Evolutionary conservation across 2,888 invertebrate genomes (phyloP).

Genomic region (Heliothis peltigera): DNA sequence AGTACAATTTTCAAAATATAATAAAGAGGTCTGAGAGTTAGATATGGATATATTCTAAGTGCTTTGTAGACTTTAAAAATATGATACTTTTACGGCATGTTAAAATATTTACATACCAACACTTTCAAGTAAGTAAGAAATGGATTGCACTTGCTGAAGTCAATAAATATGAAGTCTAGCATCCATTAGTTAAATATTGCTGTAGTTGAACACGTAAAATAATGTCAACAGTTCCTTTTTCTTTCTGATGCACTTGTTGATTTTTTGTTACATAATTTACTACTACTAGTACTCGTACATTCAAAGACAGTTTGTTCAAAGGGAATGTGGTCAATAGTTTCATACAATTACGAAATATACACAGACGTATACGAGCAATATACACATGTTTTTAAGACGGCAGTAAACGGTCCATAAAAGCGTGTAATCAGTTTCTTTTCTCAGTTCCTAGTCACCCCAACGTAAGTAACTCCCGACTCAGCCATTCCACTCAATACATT

Average conservation of each 20-base stretch:
- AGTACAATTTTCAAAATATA: not conserved
- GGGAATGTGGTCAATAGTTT: not conserved
- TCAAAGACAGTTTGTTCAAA: not conserved
- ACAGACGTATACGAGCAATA: too few relatives aligned
- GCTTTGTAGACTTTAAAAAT: constrained; percentile 24
- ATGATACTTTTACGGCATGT: constrained; percentile 43
- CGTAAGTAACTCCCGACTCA: constrained; percentile 70
- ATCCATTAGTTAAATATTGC: constrained; percentile 24
- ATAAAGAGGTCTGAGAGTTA: not conserved
- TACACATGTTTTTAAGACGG: not conserved
- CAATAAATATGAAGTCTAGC: constrained; percentile 43
- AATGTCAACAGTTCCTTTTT: constrained; percentile 8
- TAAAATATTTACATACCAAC: constrained; percentile 51
- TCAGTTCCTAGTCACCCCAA: constrained; percentile 55
- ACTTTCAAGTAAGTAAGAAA: constrained; percentile 38
- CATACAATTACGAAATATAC: too few relatives aligned
- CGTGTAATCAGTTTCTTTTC: constrained; percentile 53
- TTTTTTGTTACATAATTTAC: not conserved
- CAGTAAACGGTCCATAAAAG: constrained; percentile 20
- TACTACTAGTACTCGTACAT: not conserved
- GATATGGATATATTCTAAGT: not conserved
- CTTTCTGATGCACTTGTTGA: constrained; percentile 8
- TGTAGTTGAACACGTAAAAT: not conserved
- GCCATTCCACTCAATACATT: constrained; percentile 85
- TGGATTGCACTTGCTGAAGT: constrained; percentile 21